A percentile compares a stretch with the other conserved stretches of the same genome.
Conservation (phyloP, 2,113 vertebrate species). For the Neogobius melanostomus region DNA sequence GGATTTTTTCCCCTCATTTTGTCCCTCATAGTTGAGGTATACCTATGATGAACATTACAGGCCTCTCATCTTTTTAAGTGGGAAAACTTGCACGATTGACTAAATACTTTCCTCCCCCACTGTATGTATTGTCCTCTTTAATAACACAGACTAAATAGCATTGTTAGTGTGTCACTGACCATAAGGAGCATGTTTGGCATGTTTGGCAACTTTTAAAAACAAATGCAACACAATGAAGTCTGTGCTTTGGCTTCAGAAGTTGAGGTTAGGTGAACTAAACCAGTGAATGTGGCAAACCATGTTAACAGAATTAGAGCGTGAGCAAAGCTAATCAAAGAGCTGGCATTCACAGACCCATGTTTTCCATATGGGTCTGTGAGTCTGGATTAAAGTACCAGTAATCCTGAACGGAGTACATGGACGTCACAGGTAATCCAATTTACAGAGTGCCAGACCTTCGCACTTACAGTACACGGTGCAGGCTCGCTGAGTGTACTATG, state of each 20-base stretch:
- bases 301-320: conserved; percentile 49
- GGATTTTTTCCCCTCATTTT: too few relatives aligned
- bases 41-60: too few relatives aligned
- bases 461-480: conserved; percentile 34
- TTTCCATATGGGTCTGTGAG: conserved; percentile 29
- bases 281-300: conserved; percentile 51
- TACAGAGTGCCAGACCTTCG: conserved; percentile 47
- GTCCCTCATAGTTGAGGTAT: too few relatives aligned
- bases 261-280: conserved; percentile 52
- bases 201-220: too few relatives aligned
- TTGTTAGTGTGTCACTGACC: too few relatives aligned
- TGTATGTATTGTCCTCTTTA: too few relatives aligned
- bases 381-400: conserved; percentile 59
- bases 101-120: too few relatives aligned
- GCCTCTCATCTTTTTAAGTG: too few relatives aligned
- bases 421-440: conserved; percentile 64
- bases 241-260: background rate
- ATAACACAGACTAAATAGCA: too few relatives aligned
- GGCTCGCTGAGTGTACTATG: conserved; percentile 15
- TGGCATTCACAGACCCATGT: conserved; percentile 38
- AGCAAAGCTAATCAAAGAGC: conserved; percentile 44
- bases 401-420: conserved; percentile 60
- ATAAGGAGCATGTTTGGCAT: too few relatives aligned
- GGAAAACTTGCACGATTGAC: too few relatives aligned
- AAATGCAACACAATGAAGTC: too few relatives aligned